phyloP scores from a whole-genome alignment of 30 jellyfish, hydroid and myxozoan genomes.

The Pelagia noctiluca region DNA sequence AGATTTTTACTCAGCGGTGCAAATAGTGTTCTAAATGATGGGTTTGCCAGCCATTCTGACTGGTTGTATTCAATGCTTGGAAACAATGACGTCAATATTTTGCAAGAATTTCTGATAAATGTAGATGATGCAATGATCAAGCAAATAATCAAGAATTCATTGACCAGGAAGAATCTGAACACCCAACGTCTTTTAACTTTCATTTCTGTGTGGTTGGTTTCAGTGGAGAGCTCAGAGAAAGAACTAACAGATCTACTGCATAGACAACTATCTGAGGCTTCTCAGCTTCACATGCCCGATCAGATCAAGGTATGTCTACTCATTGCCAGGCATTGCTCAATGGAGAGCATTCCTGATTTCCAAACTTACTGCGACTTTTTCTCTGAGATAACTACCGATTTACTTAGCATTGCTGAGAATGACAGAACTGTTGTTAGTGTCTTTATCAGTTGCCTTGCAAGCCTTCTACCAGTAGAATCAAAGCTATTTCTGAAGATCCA shows the following conservation, averaged over 20 bases:
- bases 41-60: conserved; percentile 26
- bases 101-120: conserved; percentile 22
- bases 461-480: conserved; percentile 51
- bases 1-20: background rate
- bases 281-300: conserved; percentile 5
- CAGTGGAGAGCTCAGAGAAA: conserved; percentile 18
- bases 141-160: background rate
- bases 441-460: conserved; percentile 25
- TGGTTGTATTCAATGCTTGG: conserved; percentile 39
- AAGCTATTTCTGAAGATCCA: conserved; percentile 41
- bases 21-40: background rate
- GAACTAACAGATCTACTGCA: background rate
- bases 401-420: background rate
- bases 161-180: conserved; percentile 2
- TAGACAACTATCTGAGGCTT: background rate
- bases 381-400: background rate
- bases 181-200: conserved; percentile 28
- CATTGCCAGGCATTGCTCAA: conserved; percentile 59
- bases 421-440: conserved; percentile 18
- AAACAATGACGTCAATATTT: background rate
- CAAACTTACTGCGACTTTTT: conserved; percentile 39
- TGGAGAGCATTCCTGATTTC: conserved; percentile 31
- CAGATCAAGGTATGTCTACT: conserved; percentile 19
- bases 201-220: conserved; percentile 49
- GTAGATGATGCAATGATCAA: background rate